phyloP scores from a whole-genome alignment of 2,888 invertebrate genomes.

The Acholoe squamosa region DNA sequence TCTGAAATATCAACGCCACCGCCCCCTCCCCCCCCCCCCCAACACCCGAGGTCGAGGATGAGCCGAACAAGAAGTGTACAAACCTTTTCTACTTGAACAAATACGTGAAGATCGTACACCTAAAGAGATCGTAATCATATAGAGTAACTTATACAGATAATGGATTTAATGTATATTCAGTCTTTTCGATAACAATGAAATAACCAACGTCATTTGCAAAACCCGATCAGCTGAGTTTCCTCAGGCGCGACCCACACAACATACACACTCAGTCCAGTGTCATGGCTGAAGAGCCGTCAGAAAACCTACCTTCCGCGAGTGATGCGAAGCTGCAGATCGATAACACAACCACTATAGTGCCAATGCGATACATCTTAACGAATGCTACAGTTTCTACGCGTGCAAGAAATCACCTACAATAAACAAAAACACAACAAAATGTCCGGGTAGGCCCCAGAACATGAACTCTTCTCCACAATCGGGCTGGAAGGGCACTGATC shows the following conservation, averaged over 20 bases:
- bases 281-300: slow-evolving; percentile 16
- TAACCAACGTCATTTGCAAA: background rate
- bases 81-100: too few relatives aligned
- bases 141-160: too few relatives aligned
- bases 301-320: slow-evolving; percentile 51
- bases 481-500: slow-evolving; percentile 51
- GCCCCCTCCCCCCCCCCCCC: too few relatives aligned
- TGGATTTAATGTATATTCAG: too few relatives aligned
- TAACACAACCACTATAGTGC: slow-evolving; percentile 54
- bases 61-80: too few relatives aligned
- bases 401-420: slow-evolving; percentile 44
- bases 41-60: too few relatives aligned
- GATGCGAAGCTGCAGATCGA: slow-evolving; percentile 58
- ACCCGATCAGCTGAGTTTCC: slow-evolving; percentile 20
- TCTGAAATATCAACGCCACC: too few relatives aligned
- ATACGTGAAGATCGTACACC: too few relatives aligned
- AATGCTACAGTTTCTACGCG: slow-evolving; percentile 43
- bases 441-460: slow-evolving; percentile 18
- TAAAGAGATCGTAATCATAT: too few relatives aligned
- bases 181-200: too few relatives aligned
- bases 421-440: slow-evolving; percentile 56
- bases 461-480: slow-evolving; percentile 11
- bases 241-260: background rate
- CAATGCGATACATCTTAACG: slow-evolving; percentile 55
- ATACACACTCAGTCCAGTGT: background rate